Evolutionary conservation across 2,888 invertebrate species (phyloP).

Genomic region (Amblyteles armatorius): DNA sequence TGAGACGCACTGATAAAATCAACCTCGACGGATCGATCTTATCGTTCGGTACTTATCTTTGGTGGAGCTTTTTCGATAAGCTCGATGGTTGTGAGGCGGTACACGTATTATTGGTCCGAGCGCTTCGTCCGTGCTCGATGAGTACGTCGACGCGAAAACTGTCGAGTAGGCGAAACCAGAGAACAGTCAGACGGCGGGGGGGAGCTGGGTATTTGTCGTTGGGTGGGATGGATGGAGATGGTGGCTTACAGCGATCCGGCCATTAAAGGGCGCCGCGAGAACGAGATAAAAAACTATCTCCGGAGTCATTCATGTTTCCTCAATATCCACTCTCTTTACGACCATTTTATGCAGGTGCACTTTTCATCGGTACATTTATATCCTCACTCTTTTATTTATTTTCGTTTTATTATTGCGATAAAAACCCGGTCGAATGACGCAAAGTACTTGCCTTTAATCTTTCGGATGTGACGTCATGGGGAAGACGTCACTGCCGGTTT

Average conservation of each 20-base stretch:
- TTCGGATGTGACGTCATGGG: too few species aligned
- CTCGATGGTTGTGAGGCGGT: constrained; percentile 31
- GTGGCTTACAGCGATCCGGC: constrained; percentile 33
- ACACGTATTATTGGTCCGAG: constrained; percentile 24
- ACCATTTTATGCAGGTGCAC: constrained; percentile 60
- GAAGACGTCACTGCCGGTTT: too few species aligned
- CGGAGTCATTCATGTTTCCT: constrained; percentile 64
- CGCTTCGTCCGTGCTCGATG: constrained; percentile 23
- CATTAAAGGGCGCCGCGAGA: constrained; percentile 63
- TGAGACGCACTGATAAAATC: constrained; percentile 12
- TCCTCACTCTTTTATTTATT: not conserved
- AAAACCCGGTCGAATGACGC: too few species aligned
- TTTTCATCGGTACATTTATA: constrained; percentile 44
- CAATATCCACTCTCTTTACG: constrained; percentile 66
- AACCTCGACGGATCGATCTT: constrained; percentile 29
- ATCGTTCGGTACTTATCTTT: constrained; percentile 36
- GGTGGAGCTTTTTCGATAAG: constrained; percentile 49
- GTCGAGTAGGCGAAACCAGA: constrained; percentile 24
- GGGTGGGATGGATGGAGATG: constrained; percentile 19
- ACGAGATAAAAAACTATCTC: constrained; percentile 66
- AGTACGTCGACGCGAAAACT: constrained; percentile 9
- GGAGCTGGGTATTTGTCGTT: constrained; percentile 10
- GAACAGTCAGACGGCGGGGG: constrained; percentile 19
- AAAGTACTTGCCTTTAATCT: too few species aligned
- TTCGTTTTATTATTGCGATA: too few species aligned